Base-by-base conservation (phyloP, 2,797 vertebrate species). In the Clamator glandarius region DNA sequence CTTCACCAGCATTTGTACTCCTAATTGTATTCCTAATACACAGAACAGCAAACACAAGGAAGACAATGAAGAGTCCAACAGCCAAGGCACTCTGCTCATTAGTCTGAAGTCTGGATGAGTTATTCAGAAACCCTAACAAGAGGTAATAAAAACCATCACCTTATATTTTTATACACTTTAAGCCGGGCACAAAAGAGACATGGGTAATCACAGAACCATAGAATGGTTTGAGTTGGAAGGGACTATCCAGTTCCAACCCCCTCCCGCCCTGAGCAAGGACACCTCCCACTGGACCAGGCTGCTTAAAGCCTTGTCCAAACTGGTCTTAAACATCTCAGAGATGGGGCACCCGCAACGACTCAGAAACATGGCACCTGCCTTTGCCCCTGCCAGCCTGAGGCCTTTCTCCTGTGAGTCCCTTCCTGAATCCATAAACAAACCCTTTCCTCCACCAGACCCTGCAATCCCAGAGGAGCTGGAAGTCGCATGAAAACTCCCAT, bases 1-100 rank as follows among this genome's bases (percentile, higher is more conserved):
- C 18, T 83, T 67, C 15, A 3, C 11, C 3, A 3, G 25, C 9
- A 31, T 52, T 66, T 6, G 2, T 55, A 57, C 13, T 39, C 39
- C 39, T 9, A 11, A 46, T 12, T 39, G 39, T 39, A 70, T 48
- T 29, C 19, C 50, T 20, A 35, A 8, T 12, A 25, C 3, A 63
- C 36, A 0, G 5, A 31, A 9, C 26, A 50, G 55, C 25, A 31
- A 59, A 55, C 0, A 0, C 2, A 5, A 59, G 25, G 54, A 50
- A 76, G 15, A 51, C 17, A 44, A 42, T 1, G 2, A 54, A 57
- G 21, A 59, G 36, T 31, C 21, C 39, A 52, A 58, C 20, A 17
- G 50, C 29, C 68, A 31, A 31, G 21, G 36, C 20, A 79, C 16
- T 3, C n/a, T 28, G 33, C 55, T 68, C 16, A 50, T 6, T 20